phyloP scores from a whole-genome alignment of 2,888 invertebrate species.

The Fragum fragum region DNA sequence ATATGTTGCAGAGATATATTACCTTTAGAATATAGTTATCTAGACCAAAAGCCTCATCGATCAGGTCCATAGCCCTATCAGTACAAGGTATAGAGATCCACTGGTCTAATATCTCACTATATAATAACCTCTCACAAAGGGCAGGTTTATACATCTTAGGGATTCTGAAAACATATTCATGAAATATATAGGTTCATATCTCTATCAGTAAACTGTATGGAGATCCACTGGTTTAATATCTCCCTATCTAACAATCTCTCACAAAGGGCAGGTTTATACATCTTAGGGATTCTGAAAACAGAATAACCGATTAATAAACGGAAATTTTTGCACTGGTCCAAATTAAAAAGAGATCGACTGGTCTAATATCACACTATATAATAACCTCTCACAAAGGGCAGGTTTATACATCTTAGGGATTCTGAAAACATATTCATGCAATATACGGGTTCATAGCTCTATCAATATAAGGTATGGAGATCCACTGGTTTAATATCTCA shows the following conservation, averaged over 20 bases:
- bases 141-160: constrained; percentile 96
- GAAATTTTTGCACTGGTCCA: too few relatives aligned
- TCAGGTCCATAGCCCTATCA: constrained; percentile 92
- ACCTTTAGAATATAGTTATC: constrained; percentile 97
- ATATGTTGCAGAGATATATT: too few relatives aligned
- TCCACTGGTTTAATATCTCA: constrained; percentile 91
- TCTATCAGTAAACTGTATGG: constrained; percentile 94
- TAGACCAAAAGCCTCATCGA: constrained; percentile 96
- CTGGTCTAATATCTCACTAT: constrained; percentile 95
- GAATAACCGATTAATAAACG: too few relatives aligned
- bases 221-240: constrained; percentile 94
- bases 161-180: too few relatives aligned
- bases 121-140: constrained; percentile 93
- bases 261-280: constrained; percentile 95
- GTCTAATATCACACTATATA: constrained; percentile 93
- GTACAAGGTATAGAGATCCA: constrained; percentile 95
- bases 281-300: constrained; percentile 92
- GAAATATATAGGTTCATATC: constrained; percentile 90
- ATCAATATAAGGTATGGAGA: too few relatives aligned
- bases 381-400: constrained; percentile 91
- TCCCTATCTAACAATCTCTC: constrained; percentile 95
- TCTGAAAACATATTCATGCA: constrained; percentile 85
- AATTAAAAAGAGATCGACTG: constrained; percentile 93
- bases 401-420: constrained; percentile 97
- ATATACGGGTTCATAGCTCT: too few relatives aligned